phyloP scores from a whole-genome alignment of 2,113 vertebrate species.

The Rostratula benghalensis region DNA sequence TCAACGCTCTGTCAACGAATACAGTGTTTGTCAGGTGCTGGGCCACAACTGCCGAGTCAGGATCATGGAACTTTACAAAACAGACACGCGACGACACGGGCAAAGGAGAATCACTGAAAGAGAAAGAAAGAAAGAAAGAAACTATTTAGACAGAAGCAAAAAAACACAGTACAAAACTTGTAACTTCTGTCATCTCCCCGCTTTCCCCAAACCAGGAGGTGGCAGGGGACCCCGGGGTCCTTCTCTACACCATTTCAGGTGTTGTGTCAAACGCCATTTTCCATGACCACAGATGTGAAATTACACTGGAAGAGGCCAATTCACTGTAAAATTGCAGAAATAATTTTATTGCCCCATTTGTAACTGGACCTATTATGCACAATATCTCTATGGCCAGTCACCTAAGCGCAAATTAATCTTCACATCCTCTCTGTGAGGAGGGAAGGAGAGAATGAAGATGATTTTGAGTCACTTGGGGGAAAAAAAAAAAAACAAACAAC shows the following conservation, averaged over 20 bases:
- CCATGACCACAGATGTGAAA: rapidly evolving
- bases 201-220: not conserved
- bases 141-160: not conserved
- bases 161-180: not conserved
- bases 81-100: constrained; percentile 99
- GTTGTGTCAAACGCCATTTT: not conserved
- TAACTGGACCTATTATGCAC: not conserved
- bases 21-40: constrained; percentile 99
- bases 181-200: not conserved
- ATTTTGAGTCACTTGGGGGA: not conserved
- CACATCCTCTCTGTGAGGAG: not conserved
- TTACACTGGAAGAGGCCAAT: not conserved
- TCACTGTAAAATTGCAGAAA: not conserved
- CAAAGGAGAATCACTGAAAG: constrained; percentile 98
- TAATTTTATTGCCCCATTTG: not conserved
- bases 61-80: constrained; percentile 99
- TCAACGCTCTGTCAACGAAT: constrained; percentile 99
- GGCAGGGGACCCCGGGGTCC: rapidly evolving
- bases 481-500: too few species aligned
- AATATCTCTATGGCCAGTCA: not conserved
- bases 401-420: not conserved
- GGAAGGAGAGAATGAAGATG: not conserved
- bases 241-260: not conserved
- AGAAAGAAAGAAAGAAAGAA: not conserved
- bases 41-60: constrained; percentile 96